These are phyloP conservation scores for Eufriesea mexicana DNA, from an alignment of 1,140 invertebrate species.

Conservation along the genomic window DNA sequence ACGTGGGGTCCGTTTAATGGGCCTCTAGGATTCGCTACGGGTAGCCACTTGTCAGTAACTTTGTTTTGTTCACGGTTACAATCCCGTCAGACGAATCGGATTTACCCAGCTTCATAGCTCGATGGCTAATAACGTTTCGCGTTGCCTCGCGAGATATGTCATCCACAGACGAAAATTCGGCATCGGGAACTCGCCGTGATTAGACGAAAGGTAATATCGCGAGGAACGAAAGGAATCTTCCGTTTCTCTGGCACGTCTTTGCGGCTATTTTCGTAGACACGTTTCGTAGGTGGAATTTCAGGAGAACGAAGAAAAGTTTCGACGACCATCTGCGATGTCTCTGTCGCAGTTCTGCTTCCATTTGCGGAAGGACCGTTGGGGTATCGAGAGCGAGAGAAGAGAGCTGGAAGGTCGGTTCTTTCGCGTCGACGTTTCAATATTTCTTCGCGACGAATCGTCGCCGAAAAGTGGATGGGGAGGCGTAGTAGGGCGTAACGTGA, in stretches of 20 bases:
- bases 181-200: too few species aligned
- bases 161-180: background rate
- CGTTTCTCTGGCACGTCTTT: too few species aligned
- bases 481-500: slow-evolving; percentile 75
- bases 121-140: slow-evolving; percentile 52
- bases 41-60: slow-evolving; percentile 74
- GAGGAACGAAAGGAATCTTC: too few species aligned
- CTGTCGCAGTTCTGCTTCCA: background rate
- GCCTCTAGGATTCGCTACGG: slow-evolving; percentile 71
- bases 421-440: slow-evolving; percentile 61
- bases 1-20: slow-evolving; percentile 68
- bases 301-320: too few species aligned
- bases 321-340: background rate
- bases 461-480: slow-evolving; percentile 62
- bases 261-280: too few species aligned
- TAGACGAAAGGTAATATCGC: background rate
- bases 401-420: slow-evolving; percentile 2
- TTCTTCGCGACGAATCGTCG: slow-evolving; percentile 65
- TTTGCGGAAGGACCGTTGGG: background rate
- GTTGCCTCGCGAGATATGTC: background rate
- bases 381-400: background rate
- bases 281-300: too few species aligned
- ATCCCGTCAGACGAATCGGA: slow-evolving; percentile 66
- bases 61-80: slow-evolving; percentile 68
- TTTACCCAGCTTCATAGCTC: slow-evolving; percentile 62